Percentiles rank a stretch among this genome's conserved stretches.
phyloP scores from a whole-genome alignment of 2,113 vertebrate genomes.

The cattle (Bos taurus) region DNA sequence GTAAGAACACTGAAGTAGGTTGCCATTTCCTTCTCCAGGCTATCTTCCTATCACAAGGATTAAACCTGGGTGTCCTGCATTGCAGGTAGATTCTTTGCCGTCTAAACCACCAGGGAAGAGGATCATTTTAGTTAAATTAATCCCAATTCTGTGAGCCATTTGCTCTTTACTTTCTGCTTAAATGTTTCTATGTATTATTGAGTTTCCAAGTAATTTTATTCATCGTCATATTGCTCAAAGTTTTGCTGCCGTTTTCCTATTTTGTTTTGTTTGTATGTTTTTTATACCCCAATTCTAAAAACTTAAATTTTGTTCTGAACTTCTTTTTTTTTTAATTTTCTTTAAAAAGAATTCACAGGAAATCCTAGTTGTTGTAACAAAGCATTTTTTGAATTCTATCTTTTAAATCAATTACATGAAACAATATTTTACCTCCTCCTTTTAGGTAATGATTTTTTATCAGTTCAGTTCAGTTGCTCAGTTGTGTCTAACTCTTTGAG shows the following conservation, averaged over 20 bases:
- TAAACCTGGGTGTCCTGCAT: neutral
- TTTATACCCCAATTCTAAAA: neutral
- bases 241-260: neutral
- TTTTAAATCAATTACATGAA: neutral
- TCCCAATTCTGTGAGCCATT: neutral
- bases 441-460: neutral
- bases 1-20: neutral
- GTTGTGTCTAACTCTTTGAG: rapidly evolving
- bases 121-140: neutral
- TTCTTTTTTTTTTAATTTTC: rapidly evolving
- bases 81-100: neutral
- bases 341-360: neutral
- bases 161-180: neutral
- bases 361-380: neutral
- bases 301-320: neutral
- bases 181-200: neutral
- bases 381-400: neutral
- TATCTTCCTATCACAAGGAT: neutral
- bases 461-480: neutral
- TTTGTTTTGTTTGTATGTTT: neutral
- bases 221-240: neutral
- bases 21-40: neutral
- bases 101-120: neutral
- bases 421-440: neutral
- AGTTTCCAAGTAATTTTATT: neutral